Base-by-base conservation (phyloP, 2,888 invertebrate genomes). In the Hydropsyche betteni region DNA sequence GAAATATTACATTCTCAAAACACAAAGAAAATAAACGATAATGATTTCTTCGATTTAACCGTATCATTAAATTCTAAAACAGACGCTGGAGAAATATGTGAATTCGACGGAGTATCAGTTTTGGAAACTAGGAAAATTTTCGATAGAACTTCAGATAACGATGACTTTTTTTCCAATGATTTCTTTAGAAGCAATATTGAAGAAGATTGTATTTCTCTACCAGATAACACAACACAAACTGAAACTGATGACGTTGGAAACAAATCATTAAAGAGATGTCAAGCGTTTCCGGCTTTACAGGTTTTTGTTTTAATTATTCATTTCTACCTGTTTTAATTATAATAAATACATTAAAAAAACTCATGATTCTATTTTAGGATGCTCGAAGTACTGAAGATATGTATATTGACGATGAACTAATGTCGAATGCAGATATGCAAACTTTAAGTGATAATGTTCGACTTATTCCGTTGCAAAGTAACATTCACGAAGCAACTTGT, bases 321-420 rank as follows among this genome's bases (percentile, higher is more conserved):
- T 51, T 12, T 51, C n/a, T 51, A 51, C 8, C 1, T 2, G 2
- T 51, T 51, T 51, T 2, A 51, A 12, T 51, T 12, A 24, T 24
- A 51, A 51, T 51, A 12, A 12, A 51, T 51, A 51, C n/a, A 2
- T n/a, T 2, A 2, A 51, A 8, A 51, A 12, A 12, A 12, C 51
- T 10, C 12, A 44, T 44, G 44, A 1, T 38, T 50, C 16, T 61
- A 61, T 73, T 16, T 50, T 82, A 88, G 88, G 86, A 88, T 84
- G 87, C 87, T 81, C 84, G 84, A 81, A 88, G 88, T 81, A 88
- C 87, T n/a, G 88, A 88, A 79, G 88, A 88, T 80, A 81, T 88
- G 69, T 88, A 88, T 83, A 88, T 88, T 80, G 88, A 88, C 81
- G 88, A 88, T 81, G 88, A 88, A 79, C 81, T 88, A 51, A 86